phyloP scores from a whole-genome alignment of 2,113 vertebrate species.

The Octodon degus region DNA sequence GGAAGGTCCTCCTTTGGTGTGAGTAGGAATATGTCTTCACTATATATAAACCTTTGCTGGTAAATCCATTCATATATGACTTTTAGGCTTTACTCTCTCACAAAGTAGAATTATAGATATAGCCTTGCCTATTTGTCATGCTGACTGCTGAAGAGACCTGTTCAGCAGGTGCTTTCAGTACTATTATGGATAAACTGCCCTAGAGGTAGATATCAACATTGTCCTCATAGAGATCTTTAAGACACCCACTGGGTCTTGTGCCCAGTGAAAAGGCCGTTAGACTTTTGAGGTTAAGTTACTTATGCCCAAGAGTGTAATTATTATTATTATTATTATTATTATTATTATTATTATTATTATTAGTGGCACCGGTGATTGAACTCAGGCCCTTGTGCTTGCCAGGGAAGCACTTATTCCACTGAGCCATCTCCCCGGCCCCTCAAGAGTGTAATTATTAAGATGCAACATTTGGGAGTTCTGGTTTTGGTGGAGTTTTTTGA shows the following conservation, averaged over 20 bases:
- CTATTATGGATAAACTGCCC: not conserved
- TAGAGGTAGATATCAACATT: accelerated
- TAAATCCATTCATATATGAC: not conserved
- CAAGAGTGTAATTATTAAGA: not conserved
- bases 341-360: too few species aligned
- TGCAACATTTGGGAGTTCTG: not conserved
- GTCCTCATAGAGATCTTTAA: not conserved
- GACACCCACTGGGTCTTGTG: not conserved
- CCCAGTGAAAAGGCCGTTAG: not conserved
- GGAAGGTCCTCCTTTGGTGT: not conserved
- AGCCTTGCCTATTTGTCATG: not conserved
- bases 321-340: too few species aligned
- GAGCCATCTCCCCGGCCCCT: too few species aligned
- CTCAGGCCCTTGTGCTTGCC: too few species aligned
- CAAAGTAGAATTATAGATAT: not conserved
- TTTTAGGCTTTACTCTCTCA: not conserved
- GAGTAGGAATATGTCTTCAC: not conserved
- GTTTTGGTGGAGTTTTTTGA: not conserved
- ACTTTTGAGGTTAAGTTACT: not conserved
- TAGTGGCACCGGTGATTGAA: too few species aligned
- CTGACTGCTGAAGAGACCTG: not conserved
- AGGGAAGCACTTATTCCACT: too few species aligned
- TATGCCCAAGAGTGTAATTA: not conserved
- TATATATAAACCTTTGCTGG: not conserved
- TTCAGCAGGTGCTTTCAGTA: not conserved